These are phyloP conservation scores for Steinernema khuongi DNA, from an alignment of 1,140 invertebrate species.

Conservation along the genomic window DNA sequence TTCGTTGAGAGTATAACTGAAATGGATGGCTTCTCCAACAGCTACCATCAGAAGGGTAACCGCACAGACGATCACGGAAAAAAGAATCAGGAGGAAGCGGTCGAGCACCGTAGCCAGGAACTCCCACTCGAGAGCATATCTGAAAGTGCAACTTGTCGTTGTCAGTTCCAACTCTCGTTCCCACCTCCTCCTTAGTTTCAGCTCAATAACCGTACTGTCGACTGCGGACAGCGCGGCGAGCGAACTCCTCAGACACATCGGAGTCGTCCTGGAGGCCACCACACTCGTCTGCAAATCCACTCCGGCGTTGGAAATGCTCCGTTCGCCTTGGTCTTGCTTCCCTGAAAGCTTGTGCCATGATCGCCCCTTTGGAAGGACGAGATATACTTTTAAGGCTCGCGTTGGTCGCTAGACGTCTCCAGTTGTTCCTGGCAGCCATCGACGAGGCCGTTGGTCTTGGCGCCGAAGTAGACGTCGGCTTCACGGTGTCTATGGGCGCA, in stretches of 20 bases:
- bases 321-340: conserved; percentile 10
- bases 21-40: conserved; percentile 57
- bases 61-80: conserved; percentile 45
- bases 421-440: conserved; percentile 41
- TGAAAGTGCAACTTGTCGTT: conserved; percentile 15
- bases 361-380: not conserved
- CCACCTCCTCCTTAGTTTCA: conserved; percentile 36
- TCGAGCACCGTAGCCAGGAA: conserved; percentile 56
- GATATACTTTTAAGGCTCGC: conserved; percentile 47
- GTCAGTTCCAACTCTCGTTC: not conserved
- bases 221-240: not conserved
- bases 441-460: conserved; percentile 5
- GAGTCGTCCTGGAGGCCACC: not conserved
- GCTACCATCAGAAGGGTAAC: conserved; percentile 56
- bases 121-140: conserved; percentile 58
- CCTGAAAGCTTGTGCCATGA: conserved; percentile 17
- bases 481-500: not conserved
- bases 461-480: conserved; percentile 10
- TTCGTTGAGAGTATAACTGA: conserved; percentile 41
- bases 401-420: conserved; percentile 41
- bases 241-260: not conserved
- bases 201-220: conserved; percentile 26
- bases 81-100: conserved; percentile 53
- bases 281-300: not conserved
- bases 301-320: not conserved